A percentile compares a stretch with the other conserved stretches of the same genome.
Evolutionary conservation across 2,888 invertebrate species (phyloP).

Genomic region (Helleia helle): DNA sequence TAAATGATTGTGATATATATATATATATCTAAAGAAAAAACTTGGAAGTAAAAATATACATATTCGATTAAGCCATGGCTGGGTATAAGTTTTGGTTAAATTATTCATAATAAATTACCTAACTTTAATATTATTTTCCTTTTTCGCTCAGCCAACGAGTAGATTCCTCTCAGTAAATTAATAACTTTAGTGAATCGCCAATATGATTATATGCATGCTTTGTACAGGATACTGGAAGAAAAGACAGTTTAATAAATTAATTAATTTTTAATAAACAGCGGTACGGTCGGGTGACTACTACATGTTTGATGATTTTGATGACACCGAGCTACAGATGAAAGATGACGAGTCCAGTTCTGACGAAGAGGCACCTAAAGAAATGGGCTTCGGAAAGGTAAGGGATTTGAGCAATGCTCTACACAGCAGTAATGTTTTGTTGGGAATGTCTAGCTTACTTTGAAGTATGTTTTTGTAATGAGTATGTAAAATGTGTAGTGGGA

Average conservation of each 20-base stretch:
- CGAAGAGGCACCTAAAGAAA: conserved; percentile 62
- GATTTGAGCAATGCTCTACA: conserved; percentile 7
- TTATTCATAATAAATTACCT: too few species aligned
- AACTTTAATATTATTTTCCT: too few species aligned
- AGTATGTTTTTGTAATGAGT: not conserved
- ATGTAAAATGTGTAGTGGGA: not conserved
- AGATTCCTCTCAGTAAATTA: not conserved
- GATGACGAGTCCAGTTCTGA: conserved; percentile 76
- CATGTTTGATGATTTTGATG: conserved; percentile 97
- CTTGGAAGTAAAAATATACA: too few species aligned
- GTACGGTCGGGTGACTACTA: conserved; percentile 99
- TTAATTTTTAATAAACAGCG: conserved; percentile 75
- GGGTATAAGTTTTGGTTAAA: too few species aligned
- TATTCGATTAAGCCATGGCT: too few species aligned
- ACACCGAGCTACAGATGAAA: conserved; percentile 81
- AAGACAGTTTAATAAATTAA: not conserved
- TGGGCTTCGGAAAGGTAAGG: conserved; percentile 71
- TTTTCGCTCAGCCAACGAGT: too few species aligned
- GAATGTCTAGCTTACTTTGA: not conserved
- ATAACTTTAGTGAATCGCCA: not conserved
- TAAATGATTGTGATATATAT: too few species aligned
- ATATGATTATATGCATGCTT: conserved; percentile 8
- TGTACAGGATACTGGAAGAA: not conserved
- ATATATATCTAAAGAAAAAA: too few species aligned
- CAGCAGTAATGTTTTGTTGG: not conserved